These are phyloP conservation scores for Sanderia malayensis DNA, from an alignment of 30 jellyfish, hydroid and myxozoan genomes.

Conservation along the genomic window DNA sequence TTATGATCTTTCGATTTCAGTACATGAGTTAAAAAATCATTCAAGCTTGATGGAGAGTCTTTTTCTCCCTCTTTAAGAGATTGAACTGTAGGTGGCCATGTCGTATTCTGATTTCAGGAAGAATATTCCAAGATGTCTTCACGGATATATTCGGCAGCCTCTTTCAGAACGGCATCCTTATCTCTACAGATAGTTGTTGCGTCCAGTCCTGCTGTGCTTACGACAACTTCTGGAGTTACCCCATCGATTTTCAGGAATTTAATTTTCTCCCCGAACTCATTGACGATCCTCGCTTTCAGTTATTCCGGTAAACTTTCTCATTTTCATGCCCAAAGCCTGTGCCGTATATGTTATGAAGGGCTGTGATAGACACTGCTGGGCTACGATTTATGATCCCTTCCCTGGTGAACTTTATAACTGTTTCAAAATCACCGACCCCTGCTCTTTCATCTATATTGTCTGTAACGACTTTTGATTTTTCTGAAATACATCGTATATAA, in stretches of 20 bases:
- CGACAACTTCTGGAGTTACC: slow-evolving; percentile 23
- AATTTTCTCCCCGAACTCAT: slow-evolving; percentile 8
- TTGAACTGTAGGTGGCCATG: slow-evolving; percentile 39
- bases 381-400: slow-evolving; percentile 28
- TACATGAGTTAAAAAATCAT: neutral
- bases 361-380: slow-evolving; percentile 22
- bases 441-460: slow-evolving; percentile 1
- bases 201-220: neutral
- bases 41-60: slow-evolving; percentile 8
- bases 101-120: neutral
- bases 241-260: slow-evolving; percentile 17
- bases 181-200: neutral
- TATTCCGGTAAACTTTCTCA: slow-evolving; percentile 16
- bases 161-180: slow-evolving; percentile 2
- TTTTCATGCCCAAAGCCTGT: slow-evolving; percentile 21
- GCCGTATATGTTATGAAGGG: slow-evolving; percentile 18
- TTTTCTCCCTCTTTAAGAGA: slow-evolving; percentile 1
- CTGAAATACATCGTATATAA: neutral
- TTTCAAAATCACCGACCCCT: neutral
- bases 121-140: slow-evolving; percentile 23
- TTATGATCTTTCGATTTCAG: slow-evolving; percentile 5
- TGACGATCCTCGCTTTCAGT: slow-evolving; percentile 9
- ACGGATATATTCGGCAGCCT: slow-evolving; percentile 41
- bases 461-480: neutral
- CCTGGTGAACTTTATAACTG: slow-evolving; percentile 4